These are phyloP conservation scores for Podotricha telesiphe DNA, from an alignment of 2,888 invertebrate genomes.

Conservation along the genomic window DNA sequence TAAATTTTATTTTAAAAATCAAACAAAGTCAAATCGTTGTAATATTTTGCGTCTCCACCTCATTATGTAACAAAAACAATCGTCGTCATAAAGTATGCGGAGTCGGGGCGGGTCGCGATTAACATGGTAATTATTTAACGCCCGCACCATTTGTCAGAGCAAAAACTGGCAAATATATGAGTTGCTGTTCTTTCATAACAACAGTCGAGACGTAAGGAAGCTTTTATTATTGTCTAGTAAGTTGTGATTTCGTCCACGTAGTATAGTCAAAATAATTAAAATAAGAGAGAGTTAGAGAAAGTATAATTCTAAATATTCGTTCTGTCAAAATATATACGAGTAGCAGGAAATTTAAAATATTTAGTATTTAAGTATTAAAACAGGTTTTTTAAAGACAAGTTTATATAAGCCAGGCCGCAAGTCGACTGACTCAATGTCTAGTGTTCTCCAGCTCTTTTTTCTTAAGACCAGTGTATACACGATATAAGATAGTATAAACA, in stretches of 20 bases:
- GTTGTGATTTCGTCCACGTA: background rate
- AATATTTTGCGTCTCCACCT: conserved; percentile 28
- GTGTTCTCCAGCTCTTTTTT: background rate
- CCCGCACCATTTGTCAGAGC: conserved; percentile 28
- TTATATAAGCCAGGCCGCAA: background rate
- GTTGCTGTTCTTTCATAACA: background rate
- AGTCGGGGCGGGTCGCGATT: conserved; percentile 47
- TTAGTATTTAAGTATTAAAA: background rate
- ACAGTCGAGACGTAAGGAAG: background rate
- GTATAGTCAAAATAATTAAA: too few species aligned
- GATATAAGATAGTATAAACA: too few species aligned
- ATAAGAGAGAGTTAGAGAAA: too few species aligned
- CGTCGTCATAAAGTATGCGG: conserved; percentile 22
- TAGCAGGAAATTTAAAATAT: background rate
- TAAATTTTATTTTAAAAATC: too few species aligned
- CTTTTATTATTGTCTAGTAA: background rate
- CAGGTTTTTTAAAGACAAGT: background rate
- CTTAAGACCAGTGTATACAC: conserved; percentile 7
- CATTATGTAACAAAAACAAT: conserved; percentile 30
- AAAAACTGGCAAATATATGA: conserved; percentile 17
- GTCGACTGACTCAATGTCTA: background rate
- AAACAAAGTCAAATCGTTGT: conserved; percentile 11
- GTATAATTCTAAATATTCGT: too few species aligned
- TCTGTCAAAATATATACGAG: too few species aligned
- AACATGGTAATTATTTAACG: conserved; percentile 54